Evolutionary conservation across 1,140 invertebrate genomes (phyloP).

Genomic region (Cotesia typhae): DNA sequence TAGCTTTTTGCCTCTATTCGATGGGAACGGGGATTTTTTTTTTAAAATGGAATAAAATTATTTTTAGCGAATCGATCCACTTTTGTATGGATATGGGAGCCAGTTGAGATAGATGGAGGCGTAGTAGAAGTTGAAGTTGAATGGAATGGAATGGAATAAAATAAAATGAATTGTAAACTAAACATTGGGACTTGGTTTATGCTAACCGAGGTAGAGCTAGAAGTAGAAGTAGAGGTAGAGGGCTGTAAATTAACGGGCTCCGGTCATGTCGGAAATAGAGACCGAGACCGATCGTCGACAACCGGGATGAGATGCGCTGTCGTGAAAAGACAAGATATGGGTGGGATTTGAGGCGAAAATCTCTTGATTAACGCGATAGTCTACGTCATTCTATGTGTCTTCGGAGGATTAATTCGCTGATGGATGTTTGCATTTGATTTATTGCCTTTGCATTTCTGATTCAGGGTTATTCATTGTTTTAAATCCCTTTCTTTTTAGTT

Average conservation of each 20-base stretch:
- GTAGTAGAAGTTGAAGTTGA: neutral
- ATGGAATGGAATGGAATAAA: neutral
- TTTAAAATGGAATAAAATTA: no score
- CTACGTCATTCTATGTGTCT: no score
- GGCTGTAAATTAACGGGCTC: slow-evolving; percentile 1
- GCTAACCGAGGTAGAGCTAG: neutral
- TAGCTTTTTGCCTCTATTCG: no score
- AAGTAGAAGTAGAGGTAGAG: neutral
- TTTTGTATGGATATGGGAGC: no score
- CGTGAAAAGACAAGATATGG: slow-evolving; percentile 6
- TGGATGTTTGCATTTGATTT: slow-evolving; percentile 5
- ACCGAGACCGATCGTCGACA: neutral
- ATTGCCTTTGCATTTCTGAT: neutral
- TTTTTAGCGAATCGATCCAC: no score
- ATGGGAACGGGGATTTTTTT: no score
- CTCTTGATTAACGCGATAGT: no score
- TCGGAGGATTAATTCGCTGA: no score
- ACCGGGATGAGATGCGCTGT: neutral
- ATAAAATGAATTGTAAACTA: neutral
- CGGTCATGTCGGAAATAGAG: slow-evolving; percentile 8
- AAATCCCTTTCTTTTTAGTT: no score
- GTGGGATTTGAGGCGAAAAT: neutral
- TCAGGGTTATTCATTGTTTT: no score
- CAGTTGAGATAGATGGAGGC: no score
- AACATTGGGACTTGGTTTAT: neutral